Percentiles rank a stretch among this genome's conserved stretches.
Conservation (phyloP, 2,888 invertebrate genomes). For the Drosophila trichaetosa region DNA sequence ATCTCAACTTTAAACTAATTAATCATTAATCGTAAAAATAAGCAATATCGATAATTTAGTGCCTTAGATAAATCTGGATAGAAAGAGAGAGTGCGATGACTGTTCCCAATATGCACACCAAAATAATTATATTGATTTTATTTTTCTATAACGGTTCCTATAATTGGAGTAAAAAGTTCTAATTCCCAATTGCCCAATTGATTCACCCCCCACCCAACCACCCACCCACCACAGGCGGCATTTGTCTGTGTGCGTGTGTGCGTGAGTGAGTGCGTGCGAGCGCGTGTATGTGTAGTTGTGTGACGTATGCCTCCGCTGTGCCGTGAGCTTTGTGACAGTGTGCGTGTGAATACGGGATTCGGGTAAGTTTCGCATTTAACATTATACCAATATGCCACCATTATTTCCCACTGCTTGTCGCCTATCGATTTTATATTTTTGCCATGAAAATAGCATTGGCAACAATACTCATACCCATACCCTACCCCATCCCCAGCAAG, state of each 20-base stretch:
- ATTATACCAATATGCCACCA: neutral
- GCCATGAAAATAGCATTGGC: conserved; percentile 39
- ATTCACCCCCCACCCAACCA: no score
- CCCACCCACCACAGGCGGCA: conserved; percentile 30
- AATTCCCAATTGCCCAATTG: conserved; percentile 45
- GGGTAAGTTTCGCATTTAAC: conserved; percentile 35
- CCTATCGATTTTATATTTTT: conserved; percentile 61
- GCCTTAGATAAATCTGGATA: conserved; percentile 31
- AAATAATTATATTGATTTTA: conserved; percentile 85
- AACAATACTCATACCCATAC: conserved; percentile 21
- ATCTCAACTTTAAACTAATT: neutral
- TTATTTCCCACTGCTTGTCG: conserved; percentile 20
- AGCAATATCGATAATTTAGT: conserved; percentile 14
- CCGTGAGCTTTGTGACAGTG: neutral
- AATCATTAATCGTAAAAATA: conserved; percentile 5
- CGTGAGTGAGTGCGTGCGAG: conserved; percentile 5
- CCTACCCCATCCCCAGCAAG: conserved; percentile 4
- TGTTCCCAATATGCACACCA: conserved; percentile 83
- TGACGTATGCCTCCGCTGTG: neutral
- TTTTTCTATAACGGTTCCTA: conserved; percentile 85
- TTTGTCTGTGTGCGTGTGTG: conserved; percentile 22
- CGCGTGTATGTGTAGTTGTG: neutral
- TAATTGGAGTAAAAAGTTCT: conserved; percentile 85
- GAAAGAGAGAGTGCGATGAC: conserved; percentile 68
- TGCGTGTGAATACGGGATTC: conserved; percentile 12